A percentile compares a stretch with the other conserved stretches of the same genome.
Evolutionary conservation across 2,797 vertebrate genomes (phyloP).

Genomic region (Ctenopoma kingsleyae): DNA sequence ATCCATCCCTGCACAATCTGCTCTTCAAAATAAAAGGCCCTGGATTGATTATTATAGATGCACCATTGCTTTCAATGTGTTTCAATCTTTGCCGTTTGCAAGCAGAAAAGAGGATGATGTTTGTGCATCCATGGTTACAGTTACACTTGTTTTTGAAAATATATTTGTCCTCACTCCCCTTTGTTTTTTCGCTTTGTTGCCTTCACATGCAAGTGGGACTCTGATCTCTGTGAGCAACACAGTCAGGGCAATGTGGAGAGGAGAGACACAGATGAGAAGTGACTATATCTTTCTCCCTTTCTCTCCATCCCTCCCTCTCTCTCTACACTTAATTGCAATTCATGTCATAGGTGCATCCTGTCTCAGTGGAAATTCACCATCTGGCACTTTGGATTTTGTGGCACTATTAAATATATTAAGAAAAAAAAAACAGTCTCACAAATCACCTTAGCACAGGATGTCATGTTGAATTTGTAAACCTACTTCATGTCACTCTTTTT

Average conservation of each 20-base stretch:
- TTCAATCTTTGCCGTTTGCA: no score
- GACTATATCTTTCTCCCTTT: not conserved
- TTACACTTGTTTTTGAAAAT: not conserved
- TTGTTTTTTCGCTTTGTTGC: not conserved
- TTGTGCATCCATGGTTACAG: not conserved
- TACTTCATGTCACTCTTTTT: constrained; percentile 3
- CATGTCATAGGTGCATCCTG: constrained; percentile 33
- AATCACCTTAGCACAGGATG: constrained; percentile 13
- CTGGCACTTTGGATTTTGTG: constrained; percentile 47
- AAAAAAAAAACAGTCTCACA: constrained; percentile 9
- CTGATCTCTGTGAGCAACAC: constrained; percentile 8
- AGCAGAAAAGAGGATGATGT: not conserved
- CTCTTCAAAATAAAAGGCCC: not conserved
- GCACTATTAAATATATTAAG: constrained; percentile 29
- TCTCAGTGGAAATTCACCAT: constrained; percentile 54
- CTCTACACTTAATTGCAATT: constrained; percentile 33
- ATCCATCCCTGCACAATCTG: not conserved
- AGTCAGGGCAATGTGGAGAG: not conserved
- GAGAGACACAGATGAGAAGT: constrained; percentile 9
- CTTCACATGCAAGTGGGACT: not conserved
- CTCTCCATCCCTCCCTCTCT: not conserved
- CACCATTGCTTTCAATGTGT: no score
- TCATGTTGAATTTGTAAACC: constrained; percentile 34
- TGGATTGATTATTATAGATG: not conserved
- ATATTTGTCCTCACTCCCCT: not conserved